Evolutionary conservation across 53 echinoderm and acorn worm genomes (phyloP), one percentile per base, ranked within the genome.

Genomic region (Holothuria scabra): DNA sequence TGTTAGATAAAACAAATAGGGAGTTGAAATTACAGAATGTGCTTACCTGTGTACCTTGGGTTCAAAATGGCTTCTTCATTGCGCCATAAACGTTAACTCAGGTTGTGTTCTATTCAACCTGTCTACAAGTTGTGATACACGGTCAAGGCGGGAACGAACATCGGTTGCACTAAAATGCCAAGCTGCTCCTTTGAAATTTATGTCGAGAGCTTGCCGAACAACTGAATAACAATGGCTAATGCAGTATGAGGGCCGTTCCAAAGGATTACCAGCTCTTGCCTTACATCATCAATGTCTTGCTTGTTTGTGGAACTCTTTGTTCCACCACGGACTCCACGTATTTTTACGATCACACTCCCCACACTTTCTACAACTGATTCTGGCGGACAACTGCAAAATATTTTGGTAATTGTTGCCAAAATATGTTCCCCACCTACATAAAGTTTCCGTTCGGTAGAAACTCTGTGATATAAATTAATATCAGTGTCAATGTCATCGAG

Each of bases 171-270:
- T 5, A 52, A 75, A 75, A 75, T 75, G 75, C 75, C 75, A 75
- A 12, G 75, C 23, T 52, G 23, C 55, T 22, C 75, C 75, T 49
- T 52, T 75, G 23, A 75, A 75, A 46, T 52, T 24, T 28, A 75
- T 25, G 49, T 75, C 22, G 6, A 75, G 25, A 22, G 75, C 75
- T 52, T 75, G 75, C 49, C 23, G 23, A n/a, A 74, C 22, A 23
- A 46, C 28, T n/a, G 23, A 8, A 44, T 74, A 22, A 23, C 67
- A 28, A 12, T 84, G 52, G 56, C 52, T 55, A 49, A 84, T 67
- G n/a, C n/a, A n/a, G n/a, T n/a, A 21, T 67, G 29, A 48, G 68
- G 84, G 11, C 84, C 84, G 49, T 84, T 84, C 84, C 84, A 84
- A 29, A 55, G 84, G 13, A 84, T 55, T 37, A 49, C 32, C 4